Percentiles rank a stretch among this genome's conserved stretches.
These are phyloP conservation scores for Danaus chrysippus DNA, from an alignment of 2,888 invertebrate species.

Conservation along the genomic window DNA sequence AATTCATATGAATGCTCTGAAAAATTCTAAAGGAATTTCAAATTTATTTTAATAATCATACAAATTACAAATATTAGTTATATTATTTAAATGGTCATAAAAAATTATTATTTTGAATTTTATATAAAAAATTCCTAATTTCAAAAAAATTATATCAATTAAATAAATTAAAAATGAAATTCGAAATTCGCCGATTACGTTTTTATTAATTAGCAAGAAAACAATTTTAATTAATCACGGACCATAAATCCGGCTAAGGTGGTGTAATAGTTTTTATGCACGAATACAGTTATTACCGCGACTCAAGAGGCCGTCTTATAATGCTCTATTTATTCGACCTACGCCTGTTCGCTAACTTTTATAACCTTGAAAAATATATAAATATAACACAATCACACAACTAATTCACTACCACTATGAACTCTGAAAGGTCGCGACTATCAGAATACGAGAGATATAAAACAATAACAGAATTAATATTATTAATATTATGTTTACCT, in stretches of 20 bases:
- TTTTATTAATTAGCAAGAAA: not conserved
- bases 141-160: not conserved
- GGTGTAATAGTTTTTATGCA: constrained; percentile 36
- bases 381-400: constrained; percentile 15
- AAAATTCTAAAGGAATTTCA: too few relatives aligned
- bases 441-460: constrained; percentile 19
- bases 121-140: not conserved
- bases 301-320: constrained; percentile 38
- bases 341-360: constrained; percentile 52
- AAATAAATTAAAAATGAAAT: constrained; percentile 1
- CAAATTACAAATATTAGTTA: too few relatives aligned
- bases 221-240: constrained; percentile 14
- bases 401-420: constrained; percentile 23
- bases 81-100: too few relatives aligned
- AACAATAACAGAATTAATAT: constrained; percentile 29
- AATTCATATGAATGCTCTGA: too few relatives aligned
- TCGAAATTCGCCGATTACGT: not conserved
- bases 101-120: not conserved
- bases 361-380: constrained; percentile 67
- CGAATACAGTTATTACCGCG: constrained; percentile 45
- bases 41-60: too few relatives aligned
- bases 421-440: constrained; percentile 16
- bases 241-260: constrained; percentile 15
- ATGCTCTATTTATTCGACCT: constrained; percentile 57
- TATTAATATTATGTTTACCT: constrained; percentile 66